A percentile compares a stretch with the other conserved stretches of the same genome.
These are phyloP conservation scores for Vireo altiloquus DNA, from an alignment of 2,113 vertebrate genomes.

Conservation along the genomic window DNA sequence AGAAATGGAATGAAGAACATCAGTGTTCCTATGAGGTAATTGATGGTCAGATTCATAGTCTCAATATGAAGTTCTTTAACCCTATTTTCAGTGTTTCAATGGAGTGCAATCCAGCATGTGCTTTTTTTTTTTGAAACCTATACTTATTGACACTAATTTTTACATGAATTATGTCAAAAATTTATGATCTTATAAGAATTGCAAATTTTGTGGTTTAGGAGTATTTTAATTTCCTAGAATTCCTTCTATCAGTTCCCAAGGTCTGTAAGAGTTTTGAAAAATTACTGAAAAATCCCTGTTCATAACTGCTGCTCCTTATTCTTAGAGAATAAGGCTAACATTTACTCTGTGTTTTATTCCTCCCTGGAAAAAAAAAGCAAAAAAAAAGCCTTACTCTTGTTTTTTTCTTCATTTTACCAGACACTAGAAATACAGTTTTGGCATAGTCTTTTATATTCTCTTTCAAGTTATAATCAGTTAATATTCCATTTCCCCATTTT, in stretches of 20 bases:
- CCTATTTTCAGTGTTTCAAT: fast-evolving
- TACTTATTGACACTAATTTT: background rate
- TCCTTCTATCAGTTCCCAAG: background rate
- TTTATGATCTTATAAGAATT: background rate
- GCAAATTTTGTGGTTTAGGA: background rate
- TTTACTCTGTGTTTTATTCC: background rate
- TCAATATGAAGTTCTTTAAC: background rate
- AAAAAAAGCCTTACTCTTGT: fast-evolving
- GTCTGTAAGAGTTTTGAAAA: background rate
- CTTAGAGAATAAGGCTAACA: background rate
- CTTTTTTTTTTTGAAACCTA: background rate
- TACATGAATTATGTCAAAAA: background rate
- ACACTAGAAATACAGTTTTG: background rate
- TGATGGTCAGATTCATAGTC: background rate
- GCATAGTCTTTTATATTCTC: background rate
- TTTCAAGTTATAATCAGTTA: background rate
- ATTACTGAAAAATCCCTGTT: background rate
- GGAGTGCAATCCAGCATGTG: background rate
- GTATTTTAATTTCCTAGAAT: background rate
- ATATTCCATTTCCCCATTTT: background rate
- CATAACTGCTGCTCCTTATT: background rate
- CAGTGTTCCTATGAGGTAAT: background rate
- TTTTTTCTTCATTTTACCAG: background rate
- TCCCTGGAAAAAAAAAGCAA: background rate
- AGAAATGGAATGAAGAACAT: background rate